These are phyloP conservation scores for Cinclus cinclus DNA, from an alignment of 2,113 vertebrate species.

Conservation along the genomic window DNA sequence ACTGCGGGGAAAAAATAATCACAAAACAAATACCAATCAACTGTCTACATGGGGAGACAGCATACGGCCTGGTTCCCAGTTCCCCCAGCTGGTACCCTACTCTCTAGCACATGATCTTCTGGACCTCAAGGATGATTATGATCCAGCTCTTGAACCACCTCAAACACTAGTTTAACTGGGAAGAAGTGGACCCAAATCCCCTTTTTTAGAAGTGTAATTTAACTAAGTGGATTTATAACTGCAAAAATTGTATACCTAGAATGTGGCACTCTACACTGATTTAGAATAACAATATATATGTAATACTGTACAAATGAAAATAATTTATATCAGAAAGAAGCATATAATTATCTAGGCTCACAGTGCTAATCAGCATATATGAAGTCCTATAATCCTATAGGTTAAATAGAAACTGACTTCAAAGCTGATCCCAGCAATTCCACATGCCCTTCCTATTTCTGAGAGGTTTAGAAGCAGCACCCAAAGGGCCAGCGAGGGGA, in stretches of 20 bases:
- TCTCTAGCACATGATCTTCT: neutral
- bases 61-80: neutral
- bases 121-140: neutral
- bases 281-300: neutral
- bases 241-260: neutral
- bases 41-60: neutral
- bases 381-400: neutral
- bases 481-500: neutral
- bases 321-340: neutral
- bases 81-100: neutral
- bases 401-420: neutral
- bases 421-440: neutral
- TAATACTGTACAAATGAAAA: neutral
- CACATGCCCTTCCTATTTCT: neutral
- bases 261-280: neutral
- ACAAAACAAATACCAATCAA: neutral
- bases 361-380: neutral
- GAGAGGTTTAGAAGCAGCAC: neutral
- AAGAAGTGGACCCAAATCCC: neutral
- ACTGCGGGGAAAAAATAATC: neutral
- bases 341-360: neutral
- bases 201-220: neutral
- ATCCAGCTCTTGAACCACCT: neutral
- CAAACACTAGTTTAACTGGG: neutral
- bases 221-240: neutral